phyloP scores from a whole-genome alignment of 2,888 invertebrate genomes.

The Schrankia costaestrigalis region DNA sequence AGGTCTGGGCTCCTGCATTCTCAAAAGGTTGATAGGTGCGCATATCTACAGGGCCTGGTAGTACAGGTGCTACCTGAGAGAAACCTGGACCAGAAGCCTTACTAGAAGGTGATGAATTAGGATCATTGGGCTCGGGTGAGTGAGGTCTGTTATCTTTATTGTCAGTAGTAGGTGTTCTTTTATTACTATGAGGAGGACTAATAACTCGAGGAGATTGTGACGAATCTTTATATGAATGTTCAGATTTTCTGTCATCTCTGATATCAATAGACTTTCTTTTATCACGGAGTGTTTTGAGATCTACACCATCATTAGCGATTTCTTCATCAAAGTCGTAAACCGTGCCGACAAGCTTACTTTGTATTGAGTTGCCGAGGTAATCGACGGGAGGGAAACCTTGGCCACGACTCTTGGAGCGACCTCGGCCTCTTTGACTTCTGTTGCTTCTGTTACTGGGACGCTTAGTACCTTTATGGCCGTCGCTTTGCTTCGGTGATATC shows the following conservation, averaged over 20 bases:
- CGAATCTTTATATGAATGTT: conserved; percentile 76
- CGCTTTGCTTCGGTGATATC: conserved; percentile 84
- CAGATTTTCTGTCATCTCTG: conserved; percentile 81
- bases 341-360: conserved; percentile 90
- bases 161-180: conserved; percentile 56
- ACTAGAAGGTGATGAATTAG: conserved; percentile 39
- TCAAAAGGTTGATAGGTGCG: conserved; percentile 88
- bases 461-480: conserved; percentile 61
- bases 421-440: conserved; percentile 71
- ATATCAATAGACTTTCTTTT: conserved; percentile 87
- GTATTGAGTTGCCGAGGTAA: conserved; percentile 84
- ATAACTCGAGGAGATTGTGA: conserved; percentile 80
- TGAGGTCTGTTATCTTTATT: conserved; percentile 71
- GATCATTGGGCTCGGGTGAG: conserved; percentile 58
- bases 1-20: conserved; percentile 77
- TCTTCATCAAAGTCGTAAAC: conserved; percentile 95
- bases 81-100: conserved; percentile 44
- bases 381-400: conserved; percentile 63
- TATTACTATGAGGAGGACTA: conserved; percentile 71
- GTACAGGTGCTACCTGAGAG: conserved; percentile 84
- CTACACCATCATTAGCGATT: conserved; percentile 86
- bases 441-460: conserved; percentile 62
- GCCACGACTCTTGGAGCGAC: conserved; percentile 72
- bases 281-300: conserved; percentile 89
- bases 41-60: conserved; percentile 95